phyloP scores from a whole-genome alignment of 2,888 invertebrate genomes.

The Ditylenchus weischeri region DNA sequence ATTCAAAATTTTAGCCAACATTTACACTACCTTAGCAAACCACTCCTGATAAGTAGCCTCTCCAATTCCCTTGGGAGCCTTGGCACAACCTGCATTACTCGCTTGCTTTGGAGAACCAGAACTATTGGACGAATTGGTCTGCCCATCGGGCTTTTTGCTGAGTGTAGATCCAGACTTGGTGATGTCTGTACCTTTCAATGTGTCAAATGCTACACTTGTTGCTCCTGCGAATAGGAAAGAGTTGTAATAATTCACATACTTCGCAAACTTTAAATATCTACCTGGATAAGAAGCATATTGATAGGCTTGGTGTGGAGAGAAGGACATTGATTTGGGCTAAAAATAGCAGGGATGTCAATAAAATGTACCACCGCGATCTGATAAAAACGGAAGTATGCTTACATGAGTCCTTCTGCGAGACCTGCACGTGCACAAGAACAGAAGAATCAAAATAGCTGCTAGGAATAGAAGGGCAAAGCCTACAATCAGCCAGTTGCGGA shows the following conservation, averaged over 20 bases:
- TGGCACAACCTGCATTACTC: neutral
- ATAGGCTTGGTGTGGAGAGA: conserved; percentile 17
- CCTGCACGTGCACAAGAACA: conserved; percentile 3
- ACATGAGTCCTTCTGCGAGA: conserved; percentile 30
- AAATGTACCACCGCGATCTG: neutral
- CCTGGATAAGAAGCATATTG: conserved; percentile 18
- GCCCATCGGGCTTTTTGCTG: neutral
- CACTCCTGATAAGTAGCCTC: conserved; percentile 57
- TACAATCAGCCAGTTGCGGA: conserved; percentile 25
- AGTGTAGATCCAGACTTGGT: conserved; percentile 12
- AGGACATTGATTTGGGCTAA: conserved; percentile 17
- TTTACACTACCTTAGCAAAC: conserved; percentile 44
- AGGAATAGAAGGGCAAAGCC: conserved; percentile 13
- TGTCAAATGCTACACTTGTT: conserved; percentile 7
- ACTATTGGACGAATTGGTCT: conserved; percentile 5
- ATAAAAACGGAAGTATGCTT: conserved; percentile 18
- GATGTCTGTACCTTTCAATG: conserved; percentile 1
- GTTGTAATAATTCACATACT: too few relatives aligned
- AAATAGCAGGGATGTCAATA: too few relatives aligned
- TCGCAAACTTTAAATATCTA: neutral
- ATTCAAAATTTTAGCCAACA: neutral
- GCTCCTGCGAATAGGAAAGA: neutral
- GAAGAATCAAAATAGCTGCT: conserved; percentile 11
- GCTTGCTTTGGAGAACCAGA: neutral
- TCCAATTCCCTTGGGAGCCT: conserved; percentile 48